Percentiles rank a stretch among this genome's conserved stretches.
Evolutionary conservation across 2,113 vertebrate genomes (phyloP).

Genomic region (Carollia perspicillata): DNA sequence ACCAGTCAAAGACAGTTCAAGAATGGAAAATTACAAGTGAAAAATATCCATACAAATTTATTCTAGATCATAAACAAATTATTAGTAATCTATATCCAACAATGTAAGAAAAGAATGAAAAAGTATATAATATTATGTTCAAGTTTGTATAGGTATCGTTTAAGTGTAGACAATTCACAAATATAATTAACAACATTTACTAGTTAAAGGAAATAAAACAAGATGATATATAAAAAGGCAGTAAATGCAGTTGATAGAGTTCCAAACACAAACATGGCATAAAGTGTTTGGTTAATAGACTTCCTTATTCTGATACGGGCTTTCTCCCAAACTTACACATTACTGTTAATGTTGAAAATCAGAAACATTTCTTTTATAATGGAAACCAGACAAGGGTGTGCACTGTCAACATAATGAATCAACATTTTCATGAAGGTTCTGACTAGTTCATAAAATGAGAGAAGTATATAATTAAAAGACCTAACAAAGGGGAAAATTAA

Average conservation of each 20-base stretch:
- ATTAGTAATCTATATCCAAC: neutral
- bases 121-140: neutral
- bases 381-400: neutral
- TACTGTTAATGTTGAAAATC: neutral
- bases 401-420: neutral
- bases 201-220: neutral
- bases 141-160: neutral
- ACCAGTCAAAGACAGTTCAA: neutral
- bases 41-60: neutral
- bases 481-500: neutral
- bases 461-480: neutral
- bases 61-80: neutral
- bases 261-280: neutral
- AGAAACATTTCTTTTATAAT: neutral
- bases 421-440: neutral
- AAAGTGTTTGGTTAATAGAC: neutral
- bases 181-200: neutral
- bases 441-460: neutral
- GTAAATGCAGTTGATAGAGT: neutral
- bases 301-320: neutral
- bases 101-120: neutral
- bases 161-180: neutral
- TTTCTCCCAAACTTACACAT: neutral
- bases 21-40: neutral
- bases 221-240: neutral